Conservation (phyloP, 2,888 invertebrate species). For the Pandemis cinnamomeana region DNA sequence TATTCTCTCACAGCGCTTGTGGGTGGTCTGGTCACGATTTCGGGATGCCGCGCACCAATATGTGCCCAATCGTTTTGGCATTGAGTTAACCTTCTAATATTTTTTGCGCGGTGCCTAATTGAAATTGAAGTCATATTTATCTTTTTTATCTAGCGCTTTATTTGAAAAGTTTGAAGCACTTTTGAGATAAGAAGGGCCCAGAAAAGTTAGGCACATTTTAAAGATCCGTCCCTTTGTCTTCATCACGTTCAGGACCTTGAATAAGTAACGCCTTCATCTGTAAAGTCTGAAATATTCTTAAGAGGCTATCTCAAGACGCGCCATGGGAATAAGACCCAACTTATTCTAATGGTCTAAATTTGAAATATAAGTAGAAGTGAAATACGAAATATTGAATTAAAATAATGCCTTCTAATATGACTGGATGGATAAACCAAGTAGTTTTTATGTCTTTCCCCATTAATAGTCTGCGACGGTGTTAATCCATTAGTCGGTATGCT, state of each 20-base stretch:
- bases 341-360: slow-evolving; percentile 10
- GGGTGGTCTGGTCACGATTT: slow-evolving; percentile 84
- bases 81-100: slow-evolving; percentile 54
- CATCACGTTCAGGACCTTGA: slow-evolving; percentile 12
- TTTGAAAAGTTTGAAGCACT: neutral
- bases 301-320: slow-evolving; percentile 11
- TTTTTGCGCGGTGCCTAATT: slow-evolving; percentile 28
- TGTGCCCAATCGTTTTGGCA: slow-evolving; percentile 71
- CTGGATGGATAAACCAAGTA: neutral
- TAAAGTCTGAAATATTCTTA: slow-evolving; percentile 32
- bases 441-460: neutral
- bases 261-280: slow-evolving; percentile 32
- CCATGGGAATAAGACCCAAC: slow-evolving; percentile 10
- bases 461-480: neutral
- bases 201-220: slow-evolving; percentile 5
- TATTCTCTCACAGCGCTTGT: slow-evolving; percentile 78
- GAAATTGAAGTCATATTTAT: slow-evolving; percentile 13
- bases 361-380: neutral
- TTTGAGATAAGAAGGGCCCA: neutral
- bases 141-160: neutral
- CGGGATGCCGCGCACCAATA: slow-evolving; percentile 74
- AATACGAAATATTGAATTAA: neutral
- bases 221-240: slow-evolving; percentile 5
- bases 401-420: neutral
- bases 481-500: neutral